Base-by-base conservation (phyloP, 2,113 vertebrate species). In the Lampris incognitus region DNA sequence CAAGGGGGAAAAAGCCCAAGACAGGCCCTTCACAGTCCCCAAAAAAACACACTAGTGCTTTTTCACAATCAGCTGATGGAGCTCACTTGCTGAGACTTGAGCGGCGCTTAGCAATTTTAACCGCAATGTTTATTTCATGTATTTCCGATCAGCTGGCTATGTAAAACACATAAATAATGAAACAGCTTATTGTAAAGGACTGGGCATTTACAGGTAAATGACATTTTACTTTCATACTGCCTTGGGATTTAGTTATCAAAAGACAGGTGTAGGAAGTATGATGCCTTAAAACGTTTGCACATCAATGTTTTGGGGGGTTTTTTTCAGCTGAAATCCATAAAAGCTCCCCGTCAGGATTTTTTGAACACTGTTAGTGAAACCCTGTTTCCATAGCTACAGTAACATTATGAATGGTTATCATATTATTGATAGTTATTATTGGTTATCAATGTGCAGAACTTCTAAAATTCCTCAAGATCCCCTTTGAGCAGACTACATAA, bases 11-110 rank as follows among this genome's bases (percentile, higher is more conserved):
- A 91, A 90, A 91, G 86, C 89, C 91, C 83, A 58, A 84, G 88
- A 91, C 87, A 61, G 89, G 91, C 75, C 83, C 89, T 91, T 89
- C 87, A 76, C 86, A 89, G 88, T 82, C 83, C 88, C 88, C 52
- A 91, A 91, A 89, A 56, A 91, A 91, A 89, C 89, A 94, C 91
- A 88, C 90, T 85, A 87, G 80, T 46, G 9, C 78, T 83, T 89
- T 90, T 88, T 81, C 24, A 86, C 83, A 87, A 85, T 88, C 82
- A 85, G 81, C 87, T 87, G 88, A 90, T 78, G 74, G 76, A 84
- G 69, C 72, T 86, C 80, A 62, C 71, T 86, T 90, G 74, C 76
- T 11, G 61, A 80, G 68, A 78, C 74, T 87, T 87, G 2, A 49
- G 9, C 13, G 9, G 9, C 51, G 37, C 54, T 69, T 62, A 71